These are phyloP conservation scores for Pararge aegeria DNA, from an alignment of 1,140 invertebrate genomes.

Conservation along the genomic window DNA sequence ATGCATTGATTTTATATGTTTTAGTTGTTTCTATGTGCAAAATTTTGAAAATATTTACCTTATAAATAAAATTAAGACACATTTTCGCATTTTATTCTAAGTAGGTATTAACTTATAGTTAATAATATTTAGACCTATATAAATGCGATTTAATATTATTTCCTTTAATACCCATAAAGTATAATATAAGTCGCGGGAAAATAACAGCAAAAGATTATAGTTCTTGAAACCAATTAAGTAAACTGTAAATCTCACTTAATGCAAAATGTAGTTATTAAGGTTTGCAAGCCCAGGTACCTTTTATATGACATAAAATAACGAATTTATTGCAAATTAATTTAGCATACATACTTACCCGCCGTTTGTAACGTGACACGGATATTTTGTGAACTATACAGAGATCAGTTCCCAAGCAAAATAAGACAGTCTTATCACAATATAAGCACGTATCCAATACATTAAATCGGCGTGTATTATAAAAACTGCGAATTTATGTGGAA, in stretches of 20 bases:
- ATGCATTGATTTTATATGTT: too few species aligned
- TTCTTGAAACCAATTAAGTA: conserved; percentile 27
- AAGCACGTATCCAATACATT: conserved; percentile 42
- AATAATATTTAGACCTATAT: conserved; percentile 2
- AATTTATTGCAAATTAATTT: conserved; percentile 32
- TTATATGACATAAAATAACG: conserved; percentile 29
- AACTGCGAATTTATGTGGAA: conserved; percentile 60
- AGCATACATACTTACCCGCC: conserved; percentile 17
- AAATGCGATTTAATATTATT: background rate
- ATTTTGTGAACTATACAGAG: conserved; percentile 18
- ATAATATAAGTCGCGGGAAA: conserved; percentile 8
- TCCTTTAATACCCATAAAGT: conserved; percentile 19
- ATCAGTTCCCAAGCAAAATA: conserved; percentile 11
- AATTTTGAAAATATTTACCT: too few species aligned
- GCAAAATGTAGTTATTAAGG: conserved; percentile 27
- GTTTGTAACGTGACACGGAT: conserved; percentile 22
- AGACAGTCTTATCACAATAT: conserved; percentile 17
- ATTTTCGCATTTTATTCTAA: too few species aligned
- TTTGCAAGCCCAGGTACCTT: conserved; percentile 26
- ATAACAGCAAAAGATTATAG: conserved; percentile 17
- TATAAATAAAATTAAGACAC: too few species aligned
- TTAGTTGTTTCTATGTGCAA: too few species aligned
- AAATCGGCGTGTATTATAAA: conserved; percentile 66
- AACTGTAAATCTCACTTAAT: conserved; percentile 28
- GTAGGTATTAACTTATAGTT: too few species aligned